These are phyloP conservation scores for Malthinus seriepunctatus DNA, from an alignment of 2,888 invertebrate genomes.

Conservation along the genomic window DNA sequence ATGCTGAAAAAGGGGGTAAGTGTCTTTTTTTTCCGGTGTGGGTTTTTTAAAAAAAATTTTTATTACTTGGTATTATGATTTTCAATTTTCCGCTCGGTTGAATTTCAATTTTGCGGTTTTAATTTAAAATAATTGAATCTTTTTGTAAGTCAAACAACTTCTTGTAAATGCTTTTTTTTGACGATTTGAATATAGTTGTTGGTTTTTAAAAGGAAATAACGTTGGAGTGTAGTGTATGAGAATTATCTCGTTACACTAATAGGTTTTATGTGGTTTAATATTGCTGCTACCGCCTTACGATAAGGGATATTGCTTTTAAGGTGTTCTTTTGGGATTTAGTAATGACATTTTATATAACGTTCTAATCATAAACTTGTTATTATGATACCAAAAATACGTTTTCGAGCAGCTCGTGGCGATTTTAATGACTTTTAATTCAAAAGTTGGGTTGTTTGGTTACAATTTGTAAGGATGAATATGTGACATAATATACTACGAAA, in stretches of 20 bases:
- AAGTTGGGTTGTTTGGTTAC: background rate
- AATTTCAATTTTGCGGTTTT: no score
- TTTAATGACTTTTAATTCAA: no score
- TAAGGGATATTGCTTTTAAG: conserved; percentile 12
- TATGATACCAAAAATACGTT: no score
- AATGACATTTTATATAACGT: conserved; percentile 7
- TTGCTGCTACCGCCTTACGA: conserved; percentile 8
- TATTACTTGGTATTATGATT: no score
- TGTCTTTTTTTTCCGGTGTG: conserved; percentile 33
- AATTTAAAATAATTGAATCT: no score
- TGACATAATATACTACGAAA: background rate
- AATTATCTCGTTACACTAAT: conserved; percentile 10
- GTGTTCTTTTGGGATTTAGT: conserved; percentile 5
- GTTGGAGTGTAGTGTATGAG: background rate
- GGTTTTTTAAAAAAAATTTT: no score
- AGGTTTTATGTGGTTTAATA: conserved; percentile 13
- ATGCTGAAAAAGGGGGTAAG: conserved; percentile 86
- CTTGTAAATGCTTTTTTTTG: no score
- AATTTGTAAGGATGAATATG: background rate
- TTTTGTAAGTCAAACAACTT: no score
- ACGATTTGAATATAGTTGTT: no score
- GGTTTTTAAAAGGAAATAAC: no score
- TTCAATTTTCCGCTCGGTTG: no score
- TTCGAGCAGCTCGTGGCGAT: no score
- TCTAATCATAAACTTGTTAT: background rate